Percentiles rank a stretch among this genome's conserved stretches.
Evolutionary conservation across 1,140 invertebrate species (phyloP).

Genomic region (Anagrus nilaparvatae): DNA sequence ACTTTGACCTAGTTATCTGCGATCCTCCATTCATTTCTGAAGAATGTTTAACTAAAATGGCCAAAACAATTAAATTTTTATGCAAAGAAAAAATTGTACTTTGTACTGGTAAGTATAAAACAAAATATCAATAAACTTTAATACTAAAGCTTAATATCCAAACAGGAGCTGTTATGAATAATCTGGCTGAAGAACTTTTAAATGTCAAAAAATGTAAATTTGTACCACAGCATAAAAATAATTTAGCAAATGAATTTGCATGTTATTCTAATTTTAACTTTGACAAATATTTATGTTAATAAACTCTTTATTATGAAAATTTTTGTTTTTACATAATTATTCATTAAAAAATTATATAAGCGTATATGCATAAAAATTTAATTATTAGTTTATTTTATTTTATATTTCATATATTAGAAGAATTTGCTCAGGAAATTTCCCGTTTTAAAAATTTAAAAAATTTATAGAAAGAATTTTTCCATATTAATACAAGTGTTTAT

Average conservation of each 20-base stretch:
- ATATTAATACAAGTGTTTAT: too few species aligned
- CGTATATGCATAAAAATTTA: too few species aligned
- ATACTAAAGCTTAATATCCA: conserved; percentile 20
- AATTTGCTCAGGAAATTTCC: too few species aligned
- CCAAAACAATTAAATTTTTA: conserved; percentile 67
- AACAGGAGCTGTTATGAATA: conserved; percentile 65
- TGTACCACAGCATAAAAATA: conserved; percentile 72
- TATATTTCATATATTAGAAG: too few species aligned
- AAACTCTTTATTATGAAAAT: not conserved
- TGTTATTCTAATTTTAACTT: conserved; percentile 83
- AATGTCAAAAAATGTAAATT: conserved; percentile 58
- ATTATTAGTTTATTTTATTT: too few species aligned
- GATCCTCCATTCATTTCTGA: conserved; percentile 92
- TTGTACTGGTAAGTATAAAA: conserved; percentile 72
- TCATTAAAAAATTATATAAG: too few species aligned
- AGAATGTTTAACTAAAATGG: conserved; percentile 81
- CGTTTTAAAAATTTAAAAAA: too few species aligned
- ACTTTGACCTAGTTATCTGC: conserved; percentile 78
- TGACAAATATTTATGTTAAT: conserved; percentile 34
- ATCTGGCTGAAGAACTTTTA: conserved; percentile 55
- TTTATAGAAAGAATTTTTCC: too few species aligned
- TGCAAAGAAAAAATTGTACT: conserved; percentile 74
- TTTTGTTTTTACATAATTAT: too few species aligned
- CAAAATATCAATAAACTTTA: too few species aligned
- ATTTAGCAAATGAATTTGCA: conserved; percentile 85